Conservation (phyloP, 2,797 vertebrate species). For the Gymnocypris eckloni region DNA sequence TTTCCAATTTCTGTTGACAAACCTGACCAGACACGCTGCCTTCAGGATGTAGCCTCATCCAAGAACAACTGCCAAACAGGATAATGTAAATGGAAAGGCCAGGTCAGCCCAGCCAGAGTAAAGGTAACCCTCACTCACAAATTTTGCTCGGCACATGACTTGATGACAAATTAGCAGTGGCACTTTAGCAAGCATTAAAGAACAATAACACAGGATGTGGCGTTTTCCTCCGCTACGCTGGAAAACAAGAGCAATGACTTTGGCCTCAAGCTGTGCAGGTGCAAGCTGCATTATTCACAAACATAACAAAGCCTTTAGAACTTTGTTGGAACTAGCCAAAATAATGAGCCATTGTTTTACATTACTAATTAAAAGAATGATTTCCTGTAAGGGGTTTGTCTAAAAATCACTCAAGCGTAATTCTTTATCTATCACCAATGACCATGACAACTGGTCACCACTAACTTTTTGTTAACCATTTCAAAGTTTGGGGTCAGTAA, state of each 20-base stretch:
- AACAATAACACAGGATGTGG: constrained; percentile 53
- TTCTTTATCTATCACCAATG: constrained; percentile 8
- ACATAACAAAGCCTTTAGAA: constrained; percentile 31
- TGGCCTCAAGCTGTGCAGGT: constrained; percentile 44
- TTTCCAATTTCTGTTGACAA: constrained; percentile 12
- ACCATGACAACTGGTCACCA: background rate
- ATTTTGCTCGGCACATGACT: constrained; percentile 18
- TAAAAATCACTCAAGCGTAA: background rate
- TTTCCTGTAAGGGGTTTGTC: constrained; percentile 15
- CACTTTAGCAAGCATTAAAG: constrained; percentile 33
- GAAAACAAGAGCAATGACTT: constrained; percentile 44
- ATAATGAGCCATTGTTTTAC: background rate
- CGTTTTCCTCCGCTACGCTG: constrained; percentile 9
- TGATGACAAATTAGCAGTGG: constrained; percentile 36
- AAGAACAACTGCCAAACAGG: constrained; percentile 22
- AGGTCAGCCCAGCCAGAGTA: constrained; percentile 23
- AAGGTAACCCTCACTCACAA: constrained; percentile 19
- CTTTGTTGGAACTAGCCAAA: constrained; percentile 23
- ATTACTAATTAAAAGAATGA: background rate
- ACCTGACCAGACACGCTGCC: constrained; percentile 18
- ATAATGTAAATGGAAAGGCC: constrained; percentile 4
- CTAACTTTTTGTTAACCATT: background rate
- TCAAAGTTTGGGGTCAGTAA: background rate
- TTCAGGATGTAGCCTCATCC: background rate
- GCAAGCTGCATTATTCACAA: constrained; percentile 26